Conservation (phyloP, 30 jellyfish, hydroid and myxozoan species). For the Rhopilema esculentum region DNA sequence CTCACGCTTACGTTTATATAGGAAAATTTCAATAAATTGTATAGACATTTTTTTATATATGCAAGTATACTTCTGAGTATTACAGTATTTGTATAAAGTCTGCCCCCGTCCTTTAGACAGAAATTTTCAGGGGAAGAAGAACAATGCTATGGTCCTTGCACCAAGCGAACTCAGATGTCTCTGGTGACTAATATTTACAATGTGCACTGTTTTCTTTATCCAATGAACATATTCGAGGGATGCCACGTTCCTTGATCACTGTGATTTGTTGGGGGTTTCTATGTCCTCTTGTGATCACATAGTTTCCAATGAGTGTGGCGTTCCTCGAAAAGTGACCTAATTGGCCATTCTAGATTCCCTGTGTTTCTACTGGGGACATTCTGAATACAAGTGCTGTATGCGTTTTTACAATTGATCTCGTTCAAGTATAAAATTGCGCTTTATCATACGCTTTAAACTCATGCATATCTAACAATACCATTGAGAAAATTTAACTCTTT, state of each 20-base stretch:
- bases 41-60: not conserved
- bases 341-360: not conserved
- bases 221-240: not conserved
- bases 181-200: not conserved
- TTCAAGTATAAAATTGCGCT: not conserved
- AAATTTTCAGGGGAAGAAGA: not conserved
- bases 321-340: not conserved
- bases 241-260: not conserved
- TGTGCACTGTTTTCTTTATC: not conserved
- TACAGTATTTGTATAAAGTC: not conserved
- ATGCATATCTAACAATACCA: not conserved
- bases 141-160: not conserved
- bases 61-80: not conserved
- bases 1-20: not conserved
- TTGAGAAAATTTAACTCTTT: not conserved
- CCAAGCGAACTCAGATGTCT: not conserved
- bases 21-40: not conserved
- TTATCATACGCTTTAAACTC: not conserved
- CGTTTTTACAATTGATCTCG: not conserved
- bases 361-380: not conserved
- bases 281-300: not conserved
- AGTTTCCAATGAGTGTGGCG: not conserved
- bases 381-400: not conserved
- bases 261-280: not conserved
- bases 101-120: not conserved